Percentiles rank a stretch among this genome's conserved stretches.
Evolutionary conservation across 2,113 vertebrate species (phyloP).

Genomic region (Mus pahari): DNA sequence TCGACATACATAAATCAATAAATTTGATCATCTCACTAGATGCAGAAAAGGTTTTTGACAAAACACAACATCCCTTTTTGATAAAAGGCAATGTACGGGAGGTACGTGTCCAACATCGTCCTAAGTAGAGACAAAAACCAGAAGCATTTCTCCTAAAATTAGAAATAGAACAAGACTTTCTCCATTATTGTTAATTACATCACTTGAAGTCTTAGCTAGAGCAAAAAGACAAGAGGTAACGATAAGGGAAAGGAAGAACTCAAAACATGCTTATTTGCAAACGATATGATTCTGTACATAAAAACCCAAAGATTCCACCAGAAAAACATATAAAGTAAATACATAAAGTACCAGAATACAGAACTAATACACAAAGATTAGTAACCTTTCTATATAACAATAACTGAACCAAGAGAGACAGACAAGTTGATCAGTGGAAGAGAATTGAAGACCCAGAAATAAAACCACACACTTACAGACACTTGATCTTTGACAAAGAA

Average conservation of each 20-base stretch:
- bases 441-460: no score
- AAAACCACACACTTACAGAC: no score
- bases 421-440: no score
- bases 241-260: not conserved
- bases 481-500: no score
- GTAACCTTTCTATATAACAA: not conserved
- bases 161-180: not conserved
- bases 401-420: not conserved
- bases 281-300: not conserved
- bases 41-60: not conserved
- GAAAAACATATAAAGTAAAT: not conserved
- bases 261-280: not conserved
- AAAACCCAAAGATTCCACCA: not conserved
- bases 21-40: not conserved
- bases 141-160: not conserved
- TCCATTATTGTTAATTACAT: not conserved
- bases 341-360: not conserved
- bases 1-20: not conserved
- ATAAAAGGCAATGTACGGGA: not conserved
- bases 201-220: not conserved
- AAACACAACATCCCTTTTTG: not conserved
- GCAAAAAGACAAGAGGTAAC: not conserved
- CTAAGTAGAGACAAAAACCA: not conserved
- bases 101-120: no score
- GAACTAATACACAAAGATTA: not conserved